Percentiles rank a stretch among this genome's conserved stretches.
phyloP scores from a whole-genome alignment of 2,797 vertebrate genomes.

The Zenarchopterus dispar region DNA sequence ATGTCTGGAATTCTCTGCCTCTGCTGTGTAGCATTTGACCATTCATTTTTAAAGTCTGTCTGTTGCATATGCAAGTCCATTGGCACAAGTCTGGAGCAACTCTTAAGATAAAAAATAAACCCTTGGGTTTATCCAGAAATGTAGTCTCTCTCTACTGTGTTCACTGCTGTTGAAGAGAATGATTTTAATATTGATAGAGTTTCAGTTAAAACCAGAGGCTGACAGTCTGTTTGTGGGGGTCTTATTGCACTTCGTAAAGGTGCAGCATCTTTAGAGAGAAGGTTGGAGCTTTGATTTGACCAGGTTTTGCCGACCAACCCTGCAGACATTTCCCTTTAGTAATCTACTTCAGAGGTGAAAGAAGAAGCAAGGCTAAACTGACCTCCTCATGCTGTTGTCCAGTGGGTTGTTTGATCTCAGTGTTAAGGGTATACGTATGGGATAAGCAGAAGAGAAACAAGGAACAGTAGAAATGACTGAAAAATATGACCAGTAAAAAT shows the following conservation, averaged over 20 bases:
- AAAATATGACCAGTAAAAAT: conserved; percentile 31
- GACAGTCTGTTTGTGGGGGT: conserved; percentile 16
- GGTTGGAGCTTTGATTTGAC: conserved; percentile 46
- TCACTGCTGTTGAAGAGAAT: conserved; percentile 13
- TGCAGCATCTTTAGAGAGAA: conserved; percentile 20
- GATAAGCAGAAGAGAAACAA: conserved; percentile 20
- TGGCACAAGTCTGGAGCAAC: conserved; percentile 10
- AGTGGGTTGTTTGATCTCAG: conserved; percentile 22
- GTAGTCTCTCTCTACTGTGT: conserved; percentile 6
- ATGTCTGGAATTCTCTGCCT: too few species aligned
- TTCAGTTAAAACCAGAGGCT: conserved; percentile 15
- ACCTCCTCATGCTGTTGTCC: conserved; percentile 41
- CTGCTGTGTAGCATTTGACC: too few species aligned
- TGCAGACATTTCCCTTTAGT: conserved; percentile 69
- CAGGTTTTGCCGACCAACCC: conserved; percentile 39
- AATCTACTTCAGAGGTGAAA: conserved; percentile 64
- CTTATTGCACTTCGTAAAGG: conserved; percentile 23
- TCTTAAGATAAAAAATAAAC: conserved; percentile 41
- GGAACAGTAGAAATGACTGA: conserved; percentile 26
- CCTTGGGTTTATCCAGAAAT: conserved; percentile 25
- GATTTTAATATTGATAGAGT: conserved; percentile 15
- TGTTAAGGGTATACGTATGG: not conserved
- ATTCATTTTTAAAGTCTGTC: not conserved
- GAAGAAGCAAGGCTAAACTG: conserved; percentile 50
- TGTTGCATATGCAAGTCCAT: conserved; percentile 12